Conservation (phyloP, 2,888 invertebrate species). For the Frankliniella fusca region DNA sequence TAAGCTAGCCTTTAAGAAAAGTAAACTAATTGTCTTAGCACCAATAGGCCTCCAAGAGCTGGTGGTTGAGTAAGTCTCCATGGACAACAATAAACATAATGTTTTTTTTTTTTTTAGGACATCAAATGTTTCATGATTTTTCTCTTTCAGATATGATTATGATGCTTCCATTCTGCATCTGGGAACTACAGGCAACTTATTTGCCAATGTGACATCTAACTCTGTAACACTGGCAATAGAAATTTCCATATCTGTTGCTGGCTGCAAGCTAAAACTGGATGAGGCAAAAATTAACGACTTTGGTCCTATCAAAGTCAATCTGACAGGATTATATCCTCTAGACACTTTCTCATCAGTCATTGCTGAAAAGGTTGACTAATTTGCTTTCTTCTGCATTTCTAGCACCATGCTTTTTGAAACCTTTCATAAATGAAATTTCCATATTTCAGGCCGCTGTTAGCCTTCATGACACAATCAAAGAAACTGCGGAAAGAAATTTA, state of each 20-base stretch:
- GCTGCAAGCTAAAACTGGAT: not conserved
- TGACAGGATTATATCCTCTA: not conserved
- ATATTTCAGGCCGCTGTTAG: not conserved
- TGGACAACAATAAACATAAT: not conserved
- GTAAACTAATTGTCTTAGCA: not conserved
- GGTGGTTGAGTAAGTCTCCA: not conserved
- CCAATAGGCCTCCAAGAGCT: not conserved
- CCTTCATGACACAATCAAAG: not conserved
- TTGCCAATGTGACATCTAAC: not conserved
- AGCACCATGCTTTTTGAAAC: not conserved
- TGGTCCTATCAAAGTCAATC: not conserved
- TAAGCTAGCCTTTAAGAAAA: not conserved
- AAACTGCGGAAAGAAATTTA: not conserved
- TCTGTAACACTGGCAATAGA: conserved; percentile 3
- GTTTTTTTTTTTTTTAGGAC: not conserved
- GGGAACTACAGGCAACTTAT: not conserved
- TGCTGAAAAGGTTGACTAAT: not conserved
- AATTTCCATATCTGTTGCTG: not conserved
- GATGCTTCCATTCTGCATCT: conserved; percentile 1
- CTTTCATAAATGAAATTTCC: not conserved
- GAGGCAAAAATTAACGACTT: not conserved
- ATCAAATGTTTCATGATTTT: not conserved
- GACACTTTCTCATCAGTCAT: not conserved
- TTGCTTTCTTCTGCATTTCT: not conserved
- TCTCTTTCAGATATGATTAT: not conserved